Evolutionary conservation across 1,140 invertebrate species (phyloP), one percentile per base, ranked within the genome.

Genomic region (Subanguina moxae): DNA sequence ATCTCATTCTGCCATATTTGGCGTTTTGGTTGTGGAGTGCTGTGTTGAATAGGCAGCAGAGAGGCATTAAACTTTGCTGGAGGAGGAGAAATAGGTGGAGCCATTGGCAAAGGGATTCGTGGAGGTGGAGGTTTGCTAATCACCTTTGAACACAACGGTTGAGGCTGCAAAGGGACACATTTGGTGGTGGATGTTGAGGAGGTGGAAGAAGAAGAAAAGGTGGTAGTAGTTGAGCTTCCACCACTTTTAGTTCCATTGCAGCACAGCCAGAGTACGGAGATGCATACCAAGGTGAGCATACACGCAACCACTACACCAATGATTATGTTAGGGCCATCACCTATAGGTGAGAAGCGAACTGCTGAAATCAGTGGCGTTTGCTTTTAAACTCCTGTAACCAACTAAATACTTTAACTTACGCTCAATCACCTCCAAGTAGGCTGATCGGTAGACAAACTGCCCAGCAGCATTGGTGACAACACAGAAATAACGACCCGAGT

Each of bases 391-490:
- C 11, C 11, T 38, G 3, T 38, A 11, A 38, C 32, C 3, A 38
- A 38, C 11, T 38, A 38, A 11, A 11, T 5, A 38, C 32, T 38
- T 38, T 32, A 21, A 63, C 71, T 61, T 38, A 7, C 23, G 1
- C 8, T 74, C 61, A 21, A 64, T n/a, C n/a, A 71, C 69, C 5
- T 30, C 25, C n/a, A 71, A 43, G n/a, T 62, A 43, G 23, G 66
- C 56, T 17, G 69, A 71, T 28, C 69, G 56, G 28, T 59, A 71
- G 1, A 72, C 69, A 46, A 71, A 71, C 38, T 71, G 69, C 3
- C 69, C 69, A 21, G 68, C 68, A 15, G 69, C 42, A 42, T 71
- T 71, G 7, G 69, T 71, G 21, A 71, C 69, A 17, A 71, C 69
- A 19, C 69, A 71, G 38, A 71, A 71, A 28, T 71, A 71, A 43